Base-by-base conservation (phyloP, 2,888 invertebrate genomes). In the Teinopalpus imperialis region DNA sequence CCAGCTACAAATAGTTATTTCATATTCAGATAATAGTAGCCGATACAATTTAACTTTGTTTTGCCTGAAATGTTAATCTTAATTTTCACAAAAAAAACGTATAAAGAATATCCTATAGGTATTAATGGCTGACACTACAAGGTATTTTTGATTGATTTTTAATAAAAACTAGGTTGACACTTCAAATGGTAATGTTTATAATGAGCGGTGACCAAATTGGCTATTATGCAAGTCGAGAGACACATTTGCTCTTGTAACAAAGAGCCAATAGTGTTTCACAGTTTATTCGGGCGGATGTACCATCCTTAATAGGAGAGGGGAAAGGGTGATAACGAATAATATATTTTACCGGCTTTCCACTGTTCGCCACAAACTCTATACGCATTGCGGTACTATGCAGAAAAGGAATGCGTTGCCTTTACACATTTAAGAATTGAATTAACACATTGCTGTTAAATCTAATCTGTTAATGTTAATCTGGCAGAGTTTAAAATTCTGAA, bases 321-420 rank as follows among this genome's bases (percentile, higher is more conserved):
- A 75, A 31, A 7, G 26, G 26, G 34, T 34, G 79, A 81, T 83
- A 81, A 73, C 72, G 74, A 67, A 74, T 78, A 82, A 82, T 81
- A 77, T 79, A 82, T 81, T 81, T 81, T 68, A 70, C 61, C 66
- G 74, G 69, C 66, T 73, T 76, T 72, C 72, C 70, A 68, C 68
- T 67, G 66, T 59, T 69, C 66, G 43, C 42, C 52, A 56, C 40
- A 53, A 47, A 51, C 43, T 52, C 52, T 73, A 13, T 37, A 76
- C 78, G 77, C 78, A 79, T 52, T 79, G 78, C 77, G 78, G 74
- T 59, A 73, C 65, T 62, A 66, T 66, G 68, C 67, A 65, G 64
- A 31, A 34, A 40, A 44, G 42, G 50, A 50, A 39, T 43, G 35
- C 41, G 47, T 40, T 39, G 40, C 40, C 37, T 46, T 49, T 50